Evolutionary conservation across 2,797 vertebrate genomes (phyloP), one percentile per base, ranked within the genome.

Genomic region (Phrynocephalus vlangalii): DNA sequence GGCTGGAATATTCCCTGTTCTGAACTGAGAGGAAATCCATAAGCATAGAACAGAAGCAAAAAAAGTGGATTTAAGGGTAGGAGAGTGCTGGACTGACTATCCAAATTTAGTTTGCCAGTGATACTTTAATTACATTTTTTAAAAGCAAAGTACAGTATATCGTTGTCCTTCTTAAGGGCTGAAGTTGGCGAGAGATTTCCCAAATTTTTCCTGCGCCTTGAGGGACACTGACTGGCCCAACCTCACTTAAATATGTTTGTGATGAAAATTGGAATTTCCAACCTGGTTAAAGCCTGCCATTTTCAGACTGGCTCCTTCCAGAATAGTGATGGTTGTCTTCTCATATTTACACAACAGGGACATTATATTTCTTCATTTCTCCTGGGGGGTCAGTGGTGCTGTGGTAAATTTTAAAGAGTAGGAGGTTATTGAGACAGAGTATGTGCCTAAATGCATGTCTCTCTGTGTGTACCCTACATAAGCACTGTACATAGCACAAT

Each of bases 191-290:
- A 22, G 30, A 10, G 1, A 2, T 63, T 63, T 22, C 79, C 79
- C 30, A n/a, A 66, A 13, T 44, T 48, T 48, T 48, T 70, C 24
- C 6, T 82, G 22, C 38, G 6, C 50, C 77, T n/a, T 60, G 60
- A 82, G 26, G 26, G 7, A 20, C n/a, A 18, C 10, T 82, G 66
- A 28, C 66, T 50, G 44, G 4, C 38, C 26, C 33, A n/a, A 50
- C 24, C 63, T 68, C 80, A 82, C 24, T 13, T 66, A n/a, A 38
- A 18, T 38, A n/a, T 9, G 24, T 16, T 70, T 28, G 11, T 82
- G 67, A 70, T 44, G n/a, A n/a, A 70, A 68, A 26, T 50, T 38
- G 81, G 44, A 38, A 82, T 82, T 82, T 68, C 80, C 77, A 79
- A 20, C 28, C 15, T 20, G 28, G 15, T 8, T n/a, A 28, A 30